Evolutionary conservation across 2,888 invertebrate species (phyloP), one percentile per base, ranked within the genome.

Genomic region (Pachliopta kotzebuea): DNA sequence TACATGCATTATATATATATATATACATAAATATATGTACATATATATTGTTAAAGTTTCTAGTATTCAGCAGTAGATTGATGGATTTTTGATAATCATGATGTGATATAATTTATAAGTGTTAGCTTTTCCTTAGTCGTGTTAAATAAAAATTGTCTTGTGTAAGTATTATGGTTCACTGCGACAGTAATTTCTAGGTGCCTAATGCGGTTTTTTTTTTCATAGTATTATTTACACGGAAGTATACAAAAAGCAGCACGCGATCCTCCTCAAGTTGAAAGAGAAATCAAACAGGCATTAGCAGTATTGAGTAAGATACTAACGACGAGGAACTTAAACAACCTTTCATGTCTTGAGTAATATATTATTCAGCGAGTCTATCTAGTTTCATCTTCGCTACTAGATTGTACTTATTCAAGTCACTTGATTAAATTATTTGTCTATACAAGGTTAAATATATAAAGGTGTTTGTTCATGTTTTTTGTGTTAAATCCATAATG

Each of bases 221-320:
- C 50, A 50, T 55, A 56, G 31, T 29, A n/a, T 24, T 31, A 53
- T 60, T 29, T 17, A 49, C 29, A 50, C 50, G 56, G 62, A 62
- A 62, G 62, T 24, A 8, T 1, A 45, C 26, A 62, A 57, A 53
- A 56, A 54, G 11, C 24, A 23, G 37, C 23, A 24, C 20, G 26
- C 53, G 21, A 8, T 52, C 20, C 49, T 62, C 56, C 49, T 49
- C 37, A 52, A 62, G 63, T 49, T 60, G 21, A 63, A 59, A 50
- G 59, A 59, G 58, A 60, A 60, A 59, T 63, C 59, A 63, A 59
- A 59, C n/a, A 55, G 23, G 21, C 59, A 63, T 63, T 60, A 63
- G 24, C 49, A 21, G 21, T 45, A 21, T 58, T 53, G 45, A 54
- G 60, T 45, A 61, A 61, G 42, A 24, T 20, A 17, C 26, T 59